Conservation (phyloP, 1,140 invertebrate genomes). For the Zophobas morio region DNA sequence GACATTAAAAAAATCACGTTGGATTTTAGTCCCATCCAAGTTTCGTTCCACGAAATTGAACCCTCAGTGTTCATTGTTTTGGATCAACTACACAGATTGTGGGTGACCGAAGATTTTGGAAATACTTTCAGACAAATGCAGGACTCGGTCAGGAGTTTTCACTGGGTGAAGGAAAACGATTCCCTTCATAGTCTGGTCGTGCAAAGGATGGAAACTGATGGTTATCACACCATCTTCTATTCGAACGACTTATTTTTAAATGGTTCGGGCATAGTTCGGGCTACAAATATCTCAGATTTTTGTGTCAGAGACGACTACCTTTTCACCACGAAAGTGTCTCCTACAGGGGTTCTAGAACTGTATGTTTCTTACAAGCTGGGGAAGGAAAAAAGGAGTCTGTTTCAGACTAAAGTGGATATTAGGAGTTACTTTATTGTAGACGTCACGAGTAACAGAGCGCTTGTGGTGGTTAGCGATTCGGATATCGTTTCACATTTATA, state of each 20-base stretch:
- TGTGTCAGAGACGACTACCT: constrained; percentile 87
- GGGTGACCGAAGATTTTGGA: constrained; percentile 83
- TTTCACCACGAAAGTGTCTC: constrained; percentile 79
- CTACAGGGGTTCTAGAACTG: constrained; percentile 77
- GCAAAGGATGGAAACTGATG: constrained; percentile 77
- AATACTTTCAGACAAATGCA: constrained; percentile 78
- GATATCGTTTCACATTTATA: constrained; percentile 84
- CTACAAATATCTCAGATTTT: constrained; percentile 84
- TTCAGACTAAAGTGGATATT: constrained; percentile 78
- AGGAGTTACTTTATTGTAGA: constrained; percentile 88
- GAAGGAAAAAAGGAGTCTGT: constrained; percentile 80
- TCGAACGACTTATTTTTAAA: constrained; percentile 66
- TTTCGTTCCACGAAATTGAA: constrained; percentile 81
- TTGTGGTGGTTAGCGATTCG: constrained; percentile 88
- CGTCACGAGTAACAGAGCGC: constrained; percentile 83
- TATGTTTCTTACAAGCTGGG: constrained; percentile 83
- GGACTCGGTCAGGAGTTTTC: constrained; percentile 83
- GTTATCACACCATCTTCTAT: constrained; percentile 75
- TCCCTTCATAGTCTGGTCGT: constrained; percentile 74
- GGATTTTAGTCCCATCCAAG: constrained; percentile 82
- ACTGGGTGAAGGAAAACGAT: constrained; percentile 73
- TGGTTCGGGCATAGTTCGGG: constrained; percentile 70
- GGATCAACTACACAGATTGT: constrained; percentile 82
- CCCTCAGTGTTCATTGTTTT: constrained; percentile 75
- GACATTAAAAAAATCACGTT: constrained; percentile 75